phyloP scores from a whole-genome alignment of 2,797 vertebrate genomes.

The Sciurus carolinensis region DNA sequence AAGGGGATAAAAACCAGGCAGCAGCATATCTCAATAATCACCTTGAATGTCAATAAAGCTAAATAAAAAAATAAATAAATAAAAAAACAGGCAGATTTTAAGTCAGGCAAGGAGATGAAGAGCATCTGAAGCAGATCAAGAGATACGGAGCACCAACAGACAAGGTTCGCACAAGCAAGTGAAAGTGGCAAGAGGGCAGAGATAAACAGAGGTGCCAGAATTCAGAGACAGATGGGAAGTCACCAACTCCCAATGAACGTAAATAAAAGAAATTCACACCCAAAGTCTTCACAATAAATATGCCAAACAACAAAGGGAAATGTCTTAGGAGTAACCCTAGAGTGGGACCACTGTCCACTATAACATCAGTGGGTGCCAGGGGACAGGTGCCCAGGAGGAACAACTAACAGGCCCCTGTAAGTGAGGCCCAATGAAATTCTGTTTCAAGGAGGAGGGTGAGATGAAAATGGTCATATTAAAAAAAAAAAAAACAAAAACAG shows the following conservation, averaged over 20 bases:
- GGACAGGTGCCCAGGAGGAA: neutral
- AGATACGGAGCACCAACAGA: fast-evolving
- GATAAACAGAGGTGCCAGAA: neutral
- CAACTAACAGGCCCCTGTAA: neutral
- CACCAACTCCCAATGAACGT: neutral
- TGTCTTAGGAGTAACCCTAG: neutral
- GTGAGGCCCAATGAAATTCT: neutral
- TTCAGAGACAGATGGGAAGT: neutral
- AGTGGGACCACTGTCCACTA: neutral
- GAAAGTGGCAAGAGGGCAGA: neutral
- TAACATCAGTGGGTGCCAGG: neutral
- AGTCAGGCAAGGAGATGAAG: neutral
- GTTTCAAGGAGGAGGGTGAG: neutral
- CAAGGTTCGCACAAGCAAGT: neutral
- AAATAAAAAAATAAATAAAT: too few species aligned
- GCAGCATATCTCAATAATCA: too few species aligned
- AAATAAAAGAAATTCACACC: neutral
- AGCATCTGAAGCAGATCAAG: neutral
- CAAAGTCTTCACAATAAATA: neutral
- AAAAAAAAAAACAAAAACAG: neutral
- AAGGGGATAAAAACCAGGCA: neutral
- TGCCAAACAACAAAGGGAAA: neutral
- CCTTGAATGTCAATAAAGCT: too few species aligned
- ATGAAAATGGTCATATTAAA: neutral
- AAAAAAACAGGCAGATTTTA: neutral